phyloP scores from a whole-genome alignment of 2,888 invertebrate genomes.

The Caenorhabditis sinica region DNA sequence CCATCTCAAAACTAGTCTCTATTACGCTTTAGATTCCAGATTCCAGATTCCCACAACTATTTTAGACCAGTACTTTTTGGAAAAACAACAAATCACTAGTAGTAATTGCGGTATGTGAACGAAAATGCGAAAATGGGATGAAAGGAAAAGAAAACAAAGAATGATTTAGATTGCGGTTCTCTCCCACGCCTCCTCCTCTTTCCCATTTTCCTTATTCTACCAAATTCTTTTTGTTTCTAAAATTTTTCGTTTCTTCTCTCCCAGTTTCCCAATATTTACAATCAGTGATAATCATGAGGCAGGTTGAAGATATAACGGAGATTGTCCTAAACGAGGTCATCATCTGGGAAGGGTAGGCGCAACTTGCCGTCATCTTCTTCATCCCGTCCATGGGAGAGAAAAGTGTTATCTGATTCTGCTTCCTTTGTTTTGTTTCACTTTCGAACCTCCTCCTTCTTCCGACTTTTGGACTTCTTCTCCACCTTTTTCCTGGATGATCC shows the following conservation, averaged over 20 bases:
- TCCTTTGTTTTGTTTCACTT: slow-evolving; percentile 62
- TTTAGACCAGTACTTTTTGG: slow-evolving; percentile 4
- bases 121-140: neutral
- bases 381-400: slow-evolving; percentile 19
- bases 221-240: neutral
- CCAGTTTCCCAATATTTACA: slow-evolving; percentile 24
- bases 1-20: slow-evolving; percentile 17
- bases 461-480: slow-evolving; percentile 28
- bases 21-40: slow-evolving; percentile 3
- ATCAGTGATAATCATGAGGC: slow-evolving; percentile 42
- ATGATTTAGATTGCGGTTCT: slow-evolving; percentile 20
- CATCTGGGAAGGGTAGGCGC: slow-evolving; percentile 56
- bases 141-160: slow-evolving; percentile 25
- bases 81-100: slow-evolving; percentile 54
- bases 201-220: too few relatives aligned
- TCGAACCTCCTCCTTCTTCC: slow-evolving; percentile 22
- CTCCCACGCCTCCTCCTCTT: neutral
- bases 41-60: slow-evolving; percentile 36
- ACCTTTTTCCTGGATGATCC: slow-evolving; percentile 21
- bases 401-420: slow-evolving; percentile 60
- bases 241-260: neutral
- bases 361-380: slow-evolving; percentile 23
- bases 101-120: slow-evolving; percentile 28
- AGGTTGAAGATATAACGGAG: slow-evolving; percentile 31
- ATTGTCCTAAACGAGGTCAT: slow-evolving; percentile 63